These are phyloP conservation scores for Imbricaverruca yamaguchii DNA, from an alignment of 2,888 invertebrate species.

Conservation along the genomic window DNA sequence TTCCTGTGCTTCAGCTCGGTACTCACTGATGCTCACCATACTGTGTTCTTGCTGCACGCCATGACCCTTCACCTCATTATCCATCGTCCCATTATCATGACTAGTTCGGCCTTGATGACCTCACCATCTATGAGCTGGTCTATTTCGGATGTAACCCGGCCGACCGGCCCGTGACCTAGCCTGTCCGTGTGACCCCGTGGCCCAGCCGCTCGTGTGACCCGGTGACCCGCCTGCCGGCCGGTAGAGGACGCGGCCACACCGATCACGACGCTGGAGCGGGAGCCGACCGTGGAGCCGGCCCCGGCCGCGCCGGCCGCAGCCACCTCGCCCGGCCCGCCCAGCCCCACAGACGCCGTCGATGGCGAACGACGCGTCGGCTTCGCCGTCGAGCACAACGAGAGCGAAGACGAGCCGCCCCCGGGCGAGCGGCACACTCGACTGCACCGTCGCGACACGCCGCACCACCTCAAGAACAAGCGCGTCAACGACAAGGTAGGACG, in stretches of 20 bases:
- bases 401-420: constrained; percentile 35
- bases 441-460: constrained; percentile 92
- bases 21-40: too few relatives aligned
- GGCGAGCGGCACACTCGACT: constrained; percentile 56
- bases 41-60: too few relatives aligned
- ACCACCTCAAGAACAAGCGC: constrained; percentile 97
- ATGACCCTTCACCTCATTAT: too few relatives aligned
- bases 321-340: neutral
- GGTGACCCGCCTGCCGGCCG: too few relatives aligned
- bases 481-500: constrained; percentile 51
- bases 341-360: constrained; percentile 37
- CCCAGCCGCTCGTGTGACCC: too few relatives aligned
- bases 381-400: constrained; percentile 44
- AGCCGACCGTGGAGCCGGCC: neutral
- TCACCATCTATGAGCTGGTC: too few relatives aligned
- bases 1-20: too few relatives aligned
- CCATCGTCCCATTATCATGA: too few relatives aligned
- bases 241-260: neutral
- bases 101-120: too few relatives aligned
- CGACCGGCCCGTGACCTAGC: too few relatives aligned
- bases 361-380: constrained; percentile 59
- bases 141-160: too few relatives aligned
- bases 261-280: neutral
- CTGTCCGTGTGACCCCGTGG: too few relatives aligned
- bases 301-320: neutral